Percentiles rank a stretch among this genome's conserved stretches.
Conservation (phyloP, 2,888 invertebrate species). For the Lochmaea crataegi region DNA sequence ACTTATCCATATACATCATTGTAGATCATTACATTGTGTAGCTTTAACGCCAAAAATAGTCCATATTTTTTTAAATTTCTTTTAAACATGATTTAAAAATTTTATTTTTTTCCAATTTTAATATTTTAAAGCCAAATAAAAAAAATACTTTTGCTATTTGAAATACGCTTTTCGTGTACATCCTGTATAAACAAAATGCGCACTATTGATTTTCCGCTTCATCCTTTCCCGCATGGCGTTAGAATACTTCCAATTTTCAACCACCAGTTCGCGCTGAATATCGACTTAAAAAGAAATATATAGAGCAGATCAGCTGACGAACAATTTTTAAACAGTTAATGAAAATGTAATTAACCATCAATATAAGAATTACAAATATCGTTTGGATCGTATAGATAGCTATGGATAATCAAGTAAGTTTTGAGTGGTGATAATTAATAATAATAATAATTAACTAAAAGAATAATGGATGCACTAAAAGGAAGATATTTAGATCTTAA, state of each 20-base stretch:
- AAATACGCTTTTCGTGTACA: neutral
- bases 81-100: too few species aligned
- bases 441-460: too few species aligned
- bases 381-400: neutral
- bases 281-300: neutral
- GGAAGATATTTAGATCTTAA: too few species aligned
- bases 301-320: slow-evolving; percentile 26
- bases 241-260: slow-evolving; percentile 19
- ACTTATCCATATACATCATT: too few species aligned
- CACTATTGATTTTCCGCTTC: slow-evolving; percentile 29
- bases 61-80: too few species aligned
- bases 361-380: neutral
- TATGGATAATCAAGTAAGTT: neutral
- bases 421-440: too few species aligned
- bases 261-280: slow-evolving; percentile 24
- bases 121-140: too few species aligned
- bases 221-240: slow-evolving; percentile 32
- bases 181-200: slow-evolving; percentile 3
- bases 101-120: too few species aligned
- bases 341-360: neutral
- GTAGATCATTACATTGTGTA: too few species aligned
- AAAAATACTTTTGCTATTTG: too few species aligned
- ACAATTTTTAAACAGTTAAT: neutral
- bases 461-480: too few species aligned
- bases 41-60: too few species aligned